Conservation (phyloP, 2,797 vertebrate species). For the Anguilla anguilla region DNA sequence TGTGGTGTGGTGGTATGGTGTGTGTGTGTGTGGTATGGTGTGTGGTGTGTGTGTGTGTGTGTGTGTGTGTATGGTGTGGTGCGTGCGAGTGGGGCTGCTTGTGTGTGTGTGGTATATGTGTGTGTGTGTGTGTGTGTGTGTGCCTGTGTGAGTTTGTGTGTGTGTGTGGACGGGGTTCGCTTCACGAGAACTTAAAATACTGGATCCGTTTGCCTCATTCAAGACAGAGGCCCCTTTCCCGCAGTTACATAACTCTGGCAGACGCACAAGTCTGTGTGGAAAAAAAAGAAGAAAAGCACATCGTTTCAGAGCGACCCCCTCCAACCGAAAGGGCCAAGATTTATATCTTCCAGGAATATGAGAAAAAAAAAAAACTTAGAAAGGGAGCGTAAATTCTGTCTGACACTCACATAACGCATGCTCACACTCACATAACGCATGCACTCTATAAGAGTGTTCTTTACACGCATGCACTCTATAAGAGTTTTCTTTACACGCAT, state of each 20-base stretch:
- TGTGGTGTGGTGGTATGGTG: no score
- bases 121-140: no score
- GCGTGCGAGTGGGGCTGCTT: no score
- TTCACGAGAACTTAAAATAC: slow-evolving; percentile 3
- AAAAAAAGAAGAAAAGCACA: not conserved
- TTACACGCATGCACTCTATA: not conserved
- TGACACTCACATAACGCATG: not conserved
- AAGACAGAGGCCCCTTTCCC: not conserved
- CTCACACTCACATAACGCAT: no score
- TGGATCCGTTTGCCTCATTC: not conserved
- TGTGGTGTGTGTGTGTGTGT: no score
- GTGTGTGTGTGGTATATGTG: no score
- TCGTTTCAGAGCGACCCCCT: not conserved
- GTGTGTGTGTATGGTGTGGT: no score
- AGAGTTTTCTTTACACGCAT: not conserved
- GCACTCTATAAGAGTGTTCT: not conserved
- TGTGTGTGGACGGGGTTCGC: not conserved
- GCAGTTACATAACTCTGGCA: not conserved
- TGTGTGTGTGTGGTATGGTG: no score
- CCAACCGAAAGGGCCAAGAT: not conserved
- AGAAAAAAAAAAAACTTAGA: not conserved
- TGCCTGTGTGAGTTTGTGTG: no score
- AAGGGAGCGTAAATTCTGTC: not conserved
- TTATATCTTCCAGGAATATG: not conserved
- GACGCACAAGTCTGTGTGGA: not conserved